Percentiles rank a stretch among this genome's conserved stretches.
phyloP scores from a whole-genome alignment of 2,797 vertebrate species.

The Octomys mimax region DNA sequence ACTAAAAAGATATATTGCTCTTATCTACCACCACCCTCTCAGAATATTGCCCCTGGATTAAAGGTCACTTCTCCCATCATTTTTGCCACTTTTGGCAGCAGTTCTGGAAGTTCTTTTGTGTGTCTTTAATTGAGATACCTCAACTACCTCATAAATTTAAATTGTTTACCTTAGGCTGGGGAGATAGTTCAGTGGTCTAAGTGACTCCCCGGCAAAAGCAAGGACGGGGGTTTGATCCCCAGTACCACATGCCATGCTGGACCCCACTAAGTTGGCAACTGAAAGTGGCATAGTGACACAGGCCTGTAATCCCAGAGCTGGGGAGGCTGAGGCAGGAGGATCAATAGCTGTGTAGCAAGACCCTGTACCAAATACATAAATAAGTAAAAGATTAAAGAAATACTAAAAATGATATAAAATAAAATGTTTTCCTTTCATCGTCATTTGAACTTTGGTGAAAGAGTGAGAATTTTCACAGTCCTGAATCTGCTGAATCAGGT shows the following conservation, averaged over 20 bases:
- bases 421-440: not conserved
- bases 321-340: too few species aligned
- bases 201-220: too few species aligned
- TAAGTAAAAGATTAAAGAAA: too few species aligned
- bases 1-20: not conserved
- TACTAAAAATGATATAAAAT: too few species aligned
- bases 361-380: too few species aligned
- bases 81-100: not conserved
- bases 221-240: too few species aligned
- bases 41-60: not conserved
- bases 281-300: too few species aligned
- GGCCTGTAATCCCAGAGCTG: too few species aligned
- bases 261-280: too few species aligned
- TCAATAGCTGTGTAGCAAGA: too few species aligned
- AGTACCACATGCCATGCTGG: too few species aligned
- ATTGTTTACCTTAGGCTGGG: not conserved
- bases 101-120: not conserved
- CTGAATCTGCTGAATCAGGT: not conserved
- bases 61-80: not conserved
- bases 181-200: too few species aligned
- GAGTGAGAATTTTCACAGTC: not conserved
- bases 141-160: not conserved
- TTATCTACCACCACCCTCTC: not conserved
- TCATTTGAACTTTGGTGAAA: not conserved
- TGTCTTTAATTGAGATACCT: not conserved